phyloP scores from a whole-genome alignment of 1,140 invertebrate species.

The Schlechtendalia chinensis region DNA sequence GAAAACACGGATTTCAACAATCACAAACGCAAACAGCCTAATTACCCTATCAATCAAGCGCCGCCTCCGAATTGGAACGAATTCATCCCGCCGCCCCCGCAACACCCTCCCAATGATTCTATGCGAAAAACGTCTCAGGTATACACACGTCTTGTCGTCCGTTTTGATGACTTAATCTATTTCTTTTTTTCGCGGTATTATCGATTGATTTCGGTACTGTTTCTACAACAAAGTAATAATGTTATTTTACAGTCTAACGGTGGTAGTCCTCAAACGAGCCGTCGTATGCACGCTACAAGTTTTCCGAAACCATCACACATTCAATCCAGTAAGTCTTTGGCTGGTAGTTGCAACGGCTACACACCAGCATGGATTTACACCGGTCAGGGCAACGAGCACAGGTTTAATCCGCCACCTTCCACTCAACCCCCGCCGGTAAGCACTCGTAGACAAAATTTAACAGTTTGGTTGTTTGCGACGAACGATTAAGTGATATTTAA shows the following conservation, averaged over 20 bases:
- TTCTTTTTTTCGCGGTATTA: too few relatives aligned
- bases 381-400: slow-evolving; percentile 42
- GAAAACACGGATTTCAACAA: slow-evolving; percentile 25
- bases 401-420: slow-evolving; percentile 51
- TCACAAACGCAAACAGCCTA: slow-evolving; percentile 47
- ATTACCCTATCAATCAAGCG: slow-evolving; percentile 37
- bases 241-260: slow-evolving; percentile 7
- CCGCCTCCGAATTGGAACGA: slow-evolving; percentile 72
- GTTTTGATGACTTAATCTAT: too few relatives aligned
- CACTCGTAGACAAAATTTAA: too few relatives aligned
- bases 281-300: slow-evolving; percentile 48
- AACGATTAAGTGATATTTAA: too few relatives aligned
- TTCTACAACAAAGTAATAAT: too few relatives aligned
- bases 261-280: slow-evolving; percentile 46
- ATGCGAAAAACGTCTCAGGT: slow-evolving; percentile 24
- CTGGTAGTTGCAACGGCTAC: slow-evolving; percentile 38
- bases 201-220: too few relatives aligned
- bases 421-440: slow-evolving; percentile 53
- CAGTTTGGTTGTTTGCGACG: too few relatives aligned
- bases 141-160: background rate
- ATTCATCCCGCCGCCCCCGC: slow-evolving; percentile 74
- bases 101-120: slow-evolving; percentile 70
- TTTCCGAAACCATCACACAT: slow-evolving; percentile 21
- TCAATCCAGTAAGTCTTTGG: slow-evolving; percentile 15
- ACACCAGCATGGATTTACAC: slow-evolving; percentile 22